phyloP scores from a whole-genome alignment of 2,113 vertebrate genomes.

The Egretta garzetta region DNA sequence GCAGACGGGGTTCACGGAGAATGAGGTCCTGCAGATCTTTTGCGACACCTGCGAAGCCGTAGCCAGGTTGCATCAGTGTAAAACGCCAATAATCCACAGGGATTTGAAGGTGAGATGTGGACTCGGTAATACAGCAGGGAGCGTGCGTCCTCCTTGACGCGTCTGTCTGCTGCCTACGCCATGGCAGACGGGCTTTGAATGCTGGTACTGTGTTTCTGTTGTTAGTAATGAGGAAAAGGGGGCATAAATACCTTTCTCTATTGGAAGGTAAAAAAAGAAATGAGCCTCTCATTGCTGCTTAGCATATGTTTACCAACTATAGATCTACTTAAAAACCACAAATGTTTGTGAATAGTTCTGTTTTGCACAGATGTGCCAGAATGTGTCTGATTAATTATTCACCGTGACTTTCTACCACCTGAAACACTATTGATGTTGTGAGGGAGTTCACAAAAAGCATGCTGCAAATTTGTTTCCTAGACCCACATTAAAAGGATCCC shows the following conservation, averaged over 20 bases:
- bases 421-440: not conserved
- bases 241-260: not conserved
- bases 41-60: conserved; percentile 96
- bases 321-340: not conserved
- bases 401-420: not conserved
- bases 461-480: not conserved
- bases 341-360: not conserved
- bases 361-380: not conserved
- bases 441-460: not conserved
- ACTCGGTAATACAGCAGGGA: not conserved
- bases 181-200: not conserved
- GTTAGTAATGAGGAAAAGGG: not conserved
- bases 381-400: not conserved
- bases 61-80: conserved; percentile 92
- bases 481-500: not conserved
- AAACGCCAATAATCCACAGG: conserved; percentile 92
- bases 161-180: not conserved
- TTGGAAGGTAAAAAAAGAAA: not conserved
- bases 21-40: conserved; percentile 94
- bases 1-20: conserved; percentile 93
- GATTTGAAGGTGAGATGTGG: conserved; percentile 88
- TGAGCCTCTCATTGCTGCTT: not conserved
- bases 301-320: conserved; percentile 14
- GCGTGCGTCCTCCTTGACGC: rapidly evolving
- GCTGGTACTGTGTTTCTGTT: not conserved